phyloP scores from a whole-genome alignment of 23 tunicate species.

The Styela clava region DNA sequence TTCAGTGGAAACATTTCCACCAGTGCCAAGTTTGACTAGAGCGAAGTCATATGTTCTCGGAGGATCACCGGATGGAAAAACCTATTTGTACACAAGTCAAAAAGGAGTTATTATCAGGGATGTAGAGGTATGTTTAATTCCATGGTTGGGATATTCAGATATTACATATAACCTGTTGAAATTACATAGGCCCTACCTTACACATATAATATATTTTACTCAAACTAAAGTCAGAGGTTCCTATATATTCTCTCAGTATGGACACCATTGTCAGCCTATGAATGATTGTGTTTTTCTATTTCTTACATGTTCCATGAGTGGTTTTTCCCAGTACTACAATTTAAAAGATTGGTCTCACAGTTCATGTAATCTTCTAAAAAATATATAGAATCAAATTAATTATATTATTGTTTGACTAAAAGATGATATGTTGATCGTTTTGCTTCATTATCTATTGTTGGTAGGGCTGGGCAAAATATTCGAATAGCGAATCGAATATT shows the following conservation, averaged over 20 bases:
- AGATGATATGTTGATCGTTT: no score
- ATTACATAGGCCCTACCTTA: no score
- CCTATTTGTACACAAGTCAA: conserved; percentile 54
- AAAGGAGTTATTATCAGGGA: conserved; percentile 78
- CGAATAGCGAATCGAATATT: no score
- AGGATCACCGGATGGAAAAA: conserved; percentile 81
- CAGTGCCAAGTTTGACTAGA: conserved; percentile 57
- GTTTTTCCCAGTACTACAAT: no score
- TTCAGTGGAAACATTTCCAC: conserved; percentile 46
- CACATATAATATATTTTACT: background rate
- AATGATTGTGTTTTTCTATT: background rate
- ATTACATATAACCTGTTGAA: background rate
- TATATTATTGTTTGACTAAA: no score
- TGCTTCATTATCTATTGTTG: no score
- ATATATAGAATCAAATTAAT: no score
- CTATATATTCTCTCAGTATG: background rate
- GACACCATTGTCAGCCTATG: background rate
- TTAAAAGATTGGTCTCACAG: no score
- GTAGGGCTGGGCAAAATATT: no score
- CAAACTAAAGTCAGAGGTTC: background rate
- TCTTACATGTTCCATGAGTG: background rate
- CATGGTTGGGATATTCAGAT: background rate
- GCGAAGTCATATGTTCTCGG: conserved; percentile 65
- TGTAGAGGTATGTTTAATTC: conserved; percentile 36
- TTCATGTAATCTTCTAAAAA: no score